Percentiles rank a stretch among this genome's conserved stretches.
phyloP scores from a whole-genome alignment of 2,888 invertebrate species.

The Noctua pronuba region DNA sequence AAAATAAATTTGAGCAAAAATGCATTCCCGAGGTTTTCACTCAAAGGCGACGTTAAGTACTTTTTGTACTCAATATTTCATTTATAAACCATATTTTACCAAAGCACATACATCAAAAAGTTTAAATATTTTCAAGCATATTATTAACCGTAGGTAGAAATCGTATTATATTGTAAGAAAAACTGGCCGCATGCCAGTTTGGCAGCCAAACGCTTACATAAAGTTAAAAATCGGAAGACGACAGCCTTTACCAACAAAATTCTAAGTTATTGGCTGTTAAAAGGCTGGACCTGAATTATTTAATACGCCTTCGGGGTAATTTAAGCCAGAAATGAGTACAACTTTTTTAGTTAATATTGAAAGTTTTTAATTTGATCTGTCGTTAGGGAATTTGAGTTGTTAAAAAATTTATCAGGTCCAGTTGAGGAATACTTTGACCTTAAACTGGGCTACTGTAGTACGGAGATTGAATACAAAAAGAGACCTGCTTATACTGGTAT shows the following conservation, averaged over 20 bases:
- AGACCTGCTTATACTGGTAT: background rate
- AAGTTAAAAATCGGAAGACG: constrained; percentile 52
- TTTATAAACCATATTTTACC: background rate
- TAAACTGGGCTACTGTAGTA: background rate
- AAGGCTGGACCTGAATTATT: constrained; percentile 24
- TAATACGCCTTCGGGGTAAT: constrained; percentile 7
- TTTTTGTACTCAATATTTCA: too few relatives aligned
- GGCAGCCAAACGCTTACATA: constrained; percentile 51
- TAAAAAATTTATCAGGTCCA: background rate
- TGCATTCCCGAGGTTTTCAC: too few relatives aligned
- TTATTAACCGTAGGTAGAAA: constrained; percentile 39
- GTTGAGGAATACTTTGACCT: background rate
- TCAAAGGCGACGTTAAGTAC: too few relatives aligned
- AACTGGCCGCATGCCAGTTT: constrained; percentile 56
- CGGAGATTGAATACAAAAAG: background rate
- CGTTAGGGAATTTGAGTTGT: background rate
- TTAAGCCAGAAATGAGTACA: background rate
- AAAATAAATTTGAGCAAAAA: too few relatives aligned
- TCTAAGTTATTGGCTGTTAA: constrained; percentile 47
- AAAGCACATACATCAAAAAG: constrained; percentile 27
- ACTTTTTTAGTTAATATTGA: too few relatives aligned
- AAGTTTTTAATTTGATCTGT: background rate
- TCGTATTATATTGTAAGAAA: constrained; percentile 21
- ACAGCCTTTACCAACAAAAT: constrained; percentile 34
- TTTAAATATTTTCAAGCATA: constrained; percentile 43